Evolutionary conservation across 2,113 vertebrate species (phyloP), one percentile per base, ranked within the genome.

Genomic region (Todiramphus chloris): DNA sequence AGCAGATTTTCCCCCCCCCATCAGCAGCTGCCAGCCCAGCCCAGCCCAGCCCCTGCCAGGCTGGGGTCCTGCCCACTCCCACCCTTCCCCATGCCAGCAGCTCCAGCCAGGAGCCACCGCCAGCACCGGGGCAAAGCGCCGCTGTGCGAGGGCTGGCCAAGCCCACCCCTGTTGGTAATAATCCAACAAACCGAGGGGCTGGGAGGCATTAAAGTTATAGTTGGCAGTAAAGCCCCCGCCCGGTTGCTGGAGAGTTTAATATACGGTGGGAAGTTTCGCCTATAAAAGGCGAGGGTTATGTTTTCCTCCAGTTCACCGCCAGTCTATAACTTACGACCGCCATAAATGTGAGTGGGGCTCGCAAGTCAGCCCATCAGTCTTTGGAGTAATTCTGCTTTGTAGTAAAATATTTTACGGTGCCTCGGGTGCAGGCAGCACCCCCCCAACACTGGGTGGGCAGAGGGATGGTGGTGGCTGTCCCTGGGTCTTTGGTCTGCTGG

Each of bases 291-390:
- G 72, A 93, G 93, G 95, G 97, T 95, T 90, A 85, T 16, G 80
- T 95, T 97, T 96, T 92, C 68, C 93, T 95, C 73, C 95, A 94
- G 96, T 95, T 96, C 94, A 87, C 90, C 11, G 1, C 41, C 93
- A 95, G 78, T 93, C 87, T 75, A 37, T 98, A 97, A 98, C 97
- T 98, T 98, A 98, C 83, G 89, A 96, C 97, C 97, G 95, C 96
- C 97, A 98, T 98, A 98, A 98, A 98, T 28, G 92, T 80, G 96
- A 98, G 97, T 98, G 97, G 97, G 97, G 95, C 98, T 97, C 91
- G 2, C 80, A 87, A 97, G 97, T 94, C 66, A 96, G 94, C 96
- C 97, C 98, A 98, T 98, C 98, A 94, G 94, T 98, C 98, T 97
- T 97, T 41, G 89, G 95, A 97, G 97, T 97, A 96, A 97, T 97